Evolutionary conservation across 2,113 vertebrate genomes (phyloP).

Genomic region (Thamnophis sirtalis): DNA sequence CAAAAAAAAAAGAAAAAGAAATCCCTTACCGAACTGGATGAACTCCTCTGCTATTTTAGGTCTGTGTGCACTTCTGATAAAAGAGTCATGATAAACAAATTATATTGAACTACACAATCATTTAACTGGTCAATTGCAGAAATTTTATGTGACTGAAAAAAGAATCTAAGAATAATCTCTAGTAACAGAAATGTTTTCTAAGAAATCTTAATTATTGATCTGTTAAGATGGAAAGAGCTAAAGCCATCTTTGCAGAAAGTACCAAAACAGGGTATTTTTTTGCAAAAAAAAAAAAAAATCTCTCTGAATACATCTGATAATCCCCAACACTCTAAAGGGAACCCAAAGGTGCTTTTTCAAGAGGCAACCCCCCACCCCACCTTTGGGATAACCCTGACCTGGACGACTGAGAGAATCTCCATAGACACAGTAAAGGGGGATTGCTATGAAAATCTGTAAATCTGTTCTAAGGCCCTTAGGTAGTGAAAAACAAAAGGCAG

Average conservation of each 20-base stretch:
- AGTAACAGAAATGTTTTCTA: neutral
- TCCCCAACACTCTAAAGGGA: neutral
- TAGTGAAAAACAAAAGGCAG: neutral
- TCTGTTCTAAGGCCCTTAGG: neutral
- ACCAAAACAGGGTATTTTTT: neutral
- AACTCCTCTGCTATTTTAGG: neutral
- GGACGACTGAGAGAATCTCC: too few relatives aligned
- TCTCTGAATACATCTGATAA: neutral
- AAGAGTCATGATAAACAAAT: neutral
- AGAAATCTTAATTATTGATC: neutral
- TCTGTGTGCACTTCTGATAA: neutral
- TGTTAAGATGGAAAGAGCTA: neutral
- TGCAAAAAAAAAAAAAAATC: neutral
- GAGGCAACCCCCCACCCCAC: too few relatives aligned
- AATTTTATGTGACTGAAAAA: neutral
- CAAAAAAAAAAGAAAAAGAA: neutral
- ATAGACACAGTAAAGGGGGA: neutral
- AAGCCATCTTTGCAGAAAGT: neutral
- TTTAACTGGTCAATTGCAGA: neutral
- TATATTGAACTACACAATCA: neutral
- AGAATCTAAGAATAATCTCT: neutral
- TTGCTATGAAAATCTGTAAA: neutral
- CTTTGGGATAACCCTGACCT: too few relatives aligned
- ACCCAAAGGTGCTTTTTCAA: too few relatives aligned
- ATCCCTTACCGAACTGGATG: neutral